Evolutionary conservation across 2,797 vertebrate genomes (phyloP), one percentile per base, ranked within the genome.

Genomic region (Cichlasoma orientale): DNA sequence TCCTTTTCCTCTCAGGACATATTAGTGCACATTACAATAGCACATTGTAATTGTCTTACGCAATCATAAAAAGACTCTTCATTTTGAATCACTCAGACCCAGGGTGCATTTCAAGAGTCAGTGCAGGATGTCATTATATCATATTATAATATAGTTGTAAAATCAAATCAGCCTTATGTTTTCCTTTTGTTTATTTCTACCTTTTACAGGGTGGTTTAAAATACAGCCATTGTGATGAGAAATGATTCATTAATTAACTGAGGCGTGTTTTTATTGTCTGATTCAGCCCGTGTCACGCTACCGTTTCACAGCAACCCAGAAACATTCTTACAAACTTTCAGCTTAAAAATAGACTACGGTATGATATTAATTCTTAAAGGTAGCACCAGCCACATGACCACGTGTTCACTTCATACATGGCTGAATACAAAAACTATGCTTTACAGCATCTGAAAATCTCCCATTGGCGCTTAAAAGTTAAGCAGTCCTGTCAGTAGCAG

Each of bases 291-390:
- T 83, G 61, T 82, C 81, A 87, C 53, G 78, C 86, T 83, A 84
- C 21, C 78, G 83, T 84, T 90, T 90, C 94, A 95, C 94, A 90
- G 90, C 93, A 94, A 92, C 77, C 90, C 83, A 84, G 82, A 87
- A 88, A 83, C 59, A 80, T 75, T 78, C 63, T 82, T 75, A 82
- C 75, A 91, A 82, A 80, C 61, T 29, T 86, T 66, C 77, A 75
- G 75, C 73, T 82, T 89, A 41, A 83, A 93, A 88, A 89, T 66
- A 16, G 59, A 89, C 82, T 88, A 81, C 29, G 27, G 71, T 56
- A 79, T 74, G 77, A 90, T 81, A 86, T 38, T 18, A 88, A 90
- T 88, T 72, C 66, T 83, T 79, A 21, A 82, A 87, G 90, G 86
- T 69, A 50, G 66, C 56, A 87, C 83, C 71, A 75, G 75, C 82